Evolutionary conservation across 2,888 invertebrate genomes (phyloP), one percentile per base, ranked within the genome.

Genomic region (Dolichomitus sp.): DNA sequence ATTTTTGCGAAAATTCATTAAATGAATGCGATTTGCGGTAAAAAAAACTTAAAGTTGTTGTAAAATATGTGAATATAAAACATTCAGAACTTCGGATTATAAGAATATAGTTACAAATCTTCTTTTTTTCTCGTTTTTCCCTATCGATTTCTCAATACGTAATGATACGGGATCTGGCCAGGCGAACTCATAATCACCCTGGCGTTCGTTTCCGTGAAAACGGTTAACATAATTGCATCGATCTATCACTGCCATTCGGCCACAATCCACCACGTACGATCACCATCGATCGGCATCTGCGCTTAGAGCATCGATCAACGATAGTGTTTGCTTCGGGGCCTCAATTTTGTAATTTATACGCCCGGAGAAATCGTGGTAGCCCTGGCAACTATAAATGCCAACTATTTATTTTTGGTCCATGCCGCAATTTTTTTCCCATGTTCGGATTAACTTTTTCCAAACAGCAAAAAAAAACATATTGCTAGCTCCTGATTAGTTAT

Each of bases 171-270:
- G 52, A 12, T 14, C n/a, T 19, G 48, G 45, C 4, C 45, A 42
- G 11, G 40, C 30, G 61, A 57, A 11, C 69, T 61, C 66, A 72
- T 54, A 79, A 76, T 83, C 79, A 66, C 75, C 68, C 68, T 54
- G 54, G 12, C 75, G 75, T 57, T 27, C 45, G 40, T 52, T 42
- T 40, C 40, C 23, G 40, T 48, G 63, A 17, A 45, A 54, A 42
- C 69, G 59, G 50, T 59, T 59, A 63, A 61, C 65, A 65, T 82
- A 69, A 78, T 80, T 72, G 57, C 82, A 45, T 23, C 80, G 80
- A 84, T 86, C 82, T 77, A 78, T 86, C 86, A 84, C 81, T 84
- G 86, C 83, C 81, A 76, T 73, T 82, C 65, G 77, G 33, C 23
- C 66, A 14, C 12, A 11, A 19, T 14, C 11, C 48, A 11, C 9